Evolutionary conservation across 2,888 invertebrate species (phyloP).

Genomic region (Prenolepis imparis): DNA sequence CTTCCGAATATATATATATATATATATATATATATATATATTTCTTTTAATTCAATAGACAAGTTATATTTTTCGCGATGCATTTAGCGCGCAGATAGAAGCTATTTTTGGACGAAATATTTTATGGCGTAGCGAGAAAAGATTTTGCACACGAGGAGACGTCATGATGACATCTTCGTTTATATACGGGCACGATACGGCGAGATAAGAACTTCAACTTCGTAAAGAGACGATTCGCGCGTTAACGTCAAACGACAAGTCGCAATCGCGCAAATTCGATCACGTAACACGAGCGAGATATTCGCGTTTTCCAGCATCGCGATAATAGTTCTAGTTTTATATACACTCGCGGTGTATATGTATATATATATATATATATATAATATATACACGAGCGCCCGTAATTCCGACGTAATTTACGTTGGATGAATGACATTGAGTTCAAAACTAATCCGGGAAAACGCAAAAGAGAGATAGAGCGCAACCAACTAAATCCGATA

Average conservation of each 20-base stretch:
- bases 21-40: too few species aligned
- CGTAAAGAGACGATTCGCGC: slow-evolving; percentile 17
- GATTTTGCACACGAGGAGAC: neutral
- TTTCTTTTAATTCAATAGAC: neutral
- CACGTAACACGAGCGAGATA: slow-evolving; percentile 17
- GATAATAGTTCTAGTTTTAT: slow-evolving; percentile 48
- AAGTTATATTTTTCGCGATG: neutral
- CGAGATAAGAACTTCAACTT: slow-evolving; percentile 34
- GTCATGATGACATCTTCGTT: neutral
- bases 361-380: slow-evolving; percentile 2
- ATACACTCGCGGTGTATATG: slow-evolving; percentile 7
- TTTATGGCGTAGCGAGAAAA: neutral
- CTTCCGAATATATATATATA: too few species aligned
- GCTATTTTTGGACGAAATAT: neutral
- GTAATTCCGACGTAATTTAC: slow-evolving; percentile 59
- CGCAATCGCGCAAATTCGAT: slow-evolving; percentile 45
- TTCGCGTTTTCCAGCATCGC: slow-evolving; percentile 27
- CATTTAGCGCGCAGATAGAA: neutral
- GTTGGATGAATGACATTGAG: slow-evolving; percentile 55
- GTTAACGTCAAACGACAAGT: slow-evolving; percentile 34
- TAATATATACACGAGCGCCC: slow-evolving; percentile 9
- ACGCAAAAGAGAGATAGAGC: slow-evolving; percentile 3
- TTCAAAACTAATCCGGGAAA: slow-evolving; percentile 24
- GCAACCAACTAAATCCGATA: slow-evolving; percentile 48
- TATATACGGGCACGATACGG: slow-evolving; percentile 9